These are phyloP conservation scores for Perca flavescens DNA, from an alignment of 2,113 vertebrate genomes.

Conservation along the genomic window DNA sequence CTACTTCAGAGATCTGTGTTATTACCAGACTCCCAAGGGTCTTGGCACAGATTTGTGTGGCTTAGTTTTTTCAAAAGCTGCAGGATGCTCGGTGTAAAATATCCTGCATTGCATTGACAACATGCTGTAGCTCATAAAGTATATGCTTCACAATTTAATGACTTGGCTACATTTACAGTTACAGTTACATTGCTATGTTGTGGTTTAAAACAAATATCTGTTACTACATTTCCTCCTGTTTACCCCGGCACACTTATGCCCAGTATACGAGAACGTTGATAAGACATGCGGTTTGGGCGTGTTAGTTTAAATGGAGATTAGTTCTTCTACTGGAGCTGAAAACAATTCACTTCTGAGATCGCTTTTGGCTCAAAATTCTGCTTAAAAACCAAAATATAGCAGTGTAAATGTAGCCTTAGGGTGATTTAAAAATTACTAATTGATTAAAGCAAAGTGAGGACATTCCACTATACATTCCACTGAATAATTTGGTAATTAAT, in stretches of 20 bases:
- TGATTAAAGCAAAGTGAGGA: not conserved
- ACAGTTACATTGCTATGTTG: too few relatives aligned
- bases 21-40: slow-evolving; percentile 21
- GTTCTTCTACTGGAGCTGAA: too few relatives aligned
- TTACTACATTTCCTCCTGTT: too few relatives aligned
- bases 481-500: not conserved
- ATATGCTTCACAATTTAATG: not conserved
- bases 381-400: too few relatives aligned
- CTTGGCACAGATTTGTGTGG: slow-evolving; percentile 14
- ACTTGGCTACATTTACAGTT: not conserved
- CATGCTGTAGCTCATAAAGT: not conserved
- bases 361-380: too few relatives aligned
- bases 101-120: not conserved
- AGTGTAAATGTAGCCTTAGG: not conserved
- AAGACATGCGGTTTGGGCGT: too few relatives aligned
- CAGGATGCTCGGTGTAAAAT: not conserved
- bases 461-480: not conserved
- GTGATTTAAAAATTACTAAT: not conserved
- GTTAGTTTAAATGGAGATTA: too few relatives aligned
- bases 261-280: too few relatives aligned
- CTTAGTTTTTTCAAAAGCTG: not conserved
- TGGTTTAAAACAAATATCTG: too few relatives aligned
- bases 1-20: slow-evolving; percentile 14
- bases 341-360: too few relatives aligned
- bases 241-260: too few relatives aligned